These are phyloP conservation scores for Agrochola litura DNA, from an alignment of 2,888 invertebrate genomes.

Conservation along the genomic window DNA sequence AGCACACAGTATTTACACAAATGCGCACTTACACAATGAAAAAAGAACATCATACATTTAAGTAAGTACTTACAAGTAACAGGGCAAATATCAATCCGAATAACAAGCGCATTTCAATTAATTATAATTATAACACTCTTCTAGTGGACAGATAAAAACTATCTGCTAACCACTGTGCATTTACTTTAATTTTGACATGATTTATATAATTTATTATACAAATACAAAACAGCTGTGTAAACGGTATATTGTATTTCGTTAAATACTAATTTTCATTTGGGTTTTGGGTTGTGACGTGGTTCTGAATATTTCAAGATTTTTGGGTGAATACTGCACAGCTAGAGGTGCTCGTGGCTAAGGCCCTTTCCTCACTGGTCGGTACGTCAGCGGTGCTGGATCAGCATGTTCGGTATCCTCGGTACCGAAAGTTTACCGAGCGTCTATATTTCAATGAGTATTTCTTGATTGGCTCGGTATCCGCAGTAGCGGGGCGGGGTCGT, in stretches of 20 bases:
- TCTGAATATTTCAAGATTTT: too few species aligned
- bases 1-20: neutral
- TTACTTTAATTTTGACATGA: constrained; percentile 37
- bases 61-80: constrained; percentile 69
- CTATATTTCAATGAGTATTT: too few species aligned
- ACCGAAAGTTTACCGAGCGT: too few species aligned
- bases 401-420: too few species aligned
- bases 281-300: too few species aligned
- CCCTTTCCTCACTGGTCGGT: too few species aligned
- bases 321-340: neutral
- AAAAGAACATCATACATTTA: neutral
- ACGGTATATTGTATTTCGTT: constrained; percentile 10
- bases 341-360: too few species aligned
- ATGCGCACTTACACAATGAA: neutral
- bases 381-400: too few species aligned
- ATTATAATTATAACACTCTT: constrained; percentile 23
- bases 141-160: constrained; percentile 67
- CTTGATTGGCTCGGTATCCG: too few species aligned
- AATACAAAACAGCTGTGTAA: constrained; percentile 64
- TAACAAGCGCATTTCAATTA: constrained; percentile 46
- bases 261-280: neutral
- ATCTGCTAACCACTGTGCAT: constrained; percentile 69
- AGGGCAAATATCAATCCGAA: constrained; percentile 59
- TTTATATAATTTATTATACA: constrained; percentile 68
- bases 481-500: too few species aligned